These are phyloP conservation scores for Gambusia yucatana DNA, from an alignment of 2,797 vertebrate genomes.

Conservation along the genomic window DNA sequence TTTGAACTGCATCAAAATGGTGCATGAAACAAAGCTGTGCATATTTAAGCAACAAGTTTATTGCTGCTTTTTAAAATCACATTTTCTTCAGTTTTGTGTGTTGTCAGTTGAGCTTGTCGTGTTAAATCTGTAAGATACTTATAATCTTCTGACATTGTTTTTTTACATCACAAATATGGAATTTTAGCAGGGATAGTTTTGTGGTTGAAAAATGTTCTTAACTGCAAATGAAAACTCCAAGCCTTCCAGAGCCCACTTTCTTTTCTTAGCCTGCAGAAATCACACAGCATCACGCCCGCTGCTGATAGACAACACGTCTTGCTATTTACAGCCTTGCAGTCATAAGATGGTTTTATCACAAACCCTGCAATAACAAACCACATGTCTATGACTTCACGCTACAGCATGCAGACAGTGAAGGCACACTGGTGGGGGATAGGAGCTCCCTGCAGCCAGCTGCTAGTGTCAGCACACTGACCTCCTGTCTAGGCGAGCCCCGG, in stretches of 20 bases:
- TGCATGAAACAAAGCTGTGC: not conserved
- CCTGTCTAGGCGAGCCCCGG: conserved; percentile 63
- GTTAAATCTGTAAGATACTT: not conserved
- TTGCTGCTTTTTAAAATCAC: not conserved
- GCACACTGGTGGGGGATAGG: conserved; percentile 82
- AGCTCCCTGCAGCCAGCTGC: conserved; percentile 69
- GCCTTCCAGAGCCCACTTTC: conserved; percentile 29
- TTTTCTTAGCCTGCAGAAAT: conserved; percentile 16
- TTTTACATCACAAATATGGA: not conserved
- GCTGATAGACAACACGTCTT: conserved; percentile 40
- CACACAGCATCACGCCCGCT: conserved; percentile 53
- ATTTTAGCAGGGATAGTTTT: conserved; percentile 9
- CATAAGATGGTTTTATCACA: conserved; percentile 55
- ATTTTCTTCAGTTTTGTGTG: not conserved
- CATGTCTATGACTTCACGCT: conserved; percentile 79
- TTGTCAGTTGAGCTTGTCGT: not conserved
- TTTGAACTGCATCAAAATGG: not conserved
- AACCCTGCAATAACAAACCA: conserved; percentile 72
- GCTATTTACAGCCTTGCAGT: conserved; percentile 54
- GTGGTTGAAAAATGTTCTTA: conserved; percentile 23
- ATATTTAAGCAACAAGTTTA: not conserved
- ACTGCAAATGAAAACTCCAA: conserved; percentile 29
- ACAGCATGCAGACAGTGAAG: conserved; percentile 90
- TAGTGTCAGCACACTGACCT: conserved; percentile 72
- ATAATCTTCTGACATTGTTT: not conserved